Evolutionary conservation across 2,113 vertebrate genomes (phyloP).

Genomic region (Protobothrops mucrosquamatus): DNA sequence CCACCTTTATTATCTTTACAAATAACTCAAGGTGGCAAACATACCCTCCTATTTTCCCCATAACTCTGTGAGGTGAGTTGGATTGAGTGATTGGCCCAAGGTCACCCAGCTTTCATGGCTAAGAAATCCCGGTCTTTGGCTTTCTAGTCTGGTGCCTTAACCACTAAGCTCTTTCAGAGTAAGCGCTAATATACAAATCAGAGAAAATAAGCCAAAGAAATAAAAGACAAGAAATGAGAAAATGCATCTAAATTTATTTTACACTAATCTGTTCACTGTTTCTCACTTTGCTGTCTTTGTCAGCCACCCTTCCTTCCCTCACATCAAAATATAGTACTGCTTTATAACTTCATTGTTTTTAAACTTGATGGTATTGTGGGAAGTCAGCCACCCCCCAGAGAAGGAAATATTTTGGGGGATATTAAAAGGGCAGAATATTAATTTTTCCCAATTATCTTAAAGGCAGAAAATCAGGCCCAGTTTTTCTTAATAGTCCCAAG

Average conservation of each 20-base stretch:
- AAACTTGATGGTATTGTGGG: neutral
- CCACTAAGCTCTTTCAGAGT: neutral
- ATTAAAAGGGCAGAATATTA: too few relatives aligned
- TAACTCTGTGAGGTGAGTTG: neutral
- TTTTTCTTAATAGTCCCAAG: too few relatives aligned
- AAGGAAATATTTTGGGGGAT: too few relatives aligned
- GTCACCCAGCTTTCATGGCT: too few relatives aligned
- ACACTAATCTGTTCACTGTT: neutral
- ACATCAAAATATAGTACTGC: neutral
- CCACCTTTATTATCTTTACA: neutral
- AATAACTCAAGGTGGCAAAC: neutral
- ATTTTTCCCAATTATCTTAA: too few relatives aligned
- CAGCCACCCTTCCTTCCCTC: neutral
- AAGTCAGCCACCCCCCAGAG: too few relatives aligned
- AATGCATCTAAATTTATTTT: neutral
- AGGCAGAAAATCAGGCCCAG: too few relatives aligned
- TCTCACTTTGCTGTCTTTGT: neutral
- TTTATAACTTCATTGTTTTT: neutral
- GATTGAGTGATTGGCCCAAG: neutral
- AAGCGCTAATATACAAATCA: neutral
- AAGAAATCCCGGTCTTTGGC: too few relatives aligned
- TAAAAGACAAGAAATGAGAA: neutral
- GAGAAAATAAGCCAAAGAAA: neutral
- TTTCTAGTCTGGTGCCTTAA: too few relatives aligned
- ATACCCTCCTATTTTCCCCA: neutral